Conservation (phyloP, 2,888 invertebrate genomes). For the Branchellion lobata region DNA sequence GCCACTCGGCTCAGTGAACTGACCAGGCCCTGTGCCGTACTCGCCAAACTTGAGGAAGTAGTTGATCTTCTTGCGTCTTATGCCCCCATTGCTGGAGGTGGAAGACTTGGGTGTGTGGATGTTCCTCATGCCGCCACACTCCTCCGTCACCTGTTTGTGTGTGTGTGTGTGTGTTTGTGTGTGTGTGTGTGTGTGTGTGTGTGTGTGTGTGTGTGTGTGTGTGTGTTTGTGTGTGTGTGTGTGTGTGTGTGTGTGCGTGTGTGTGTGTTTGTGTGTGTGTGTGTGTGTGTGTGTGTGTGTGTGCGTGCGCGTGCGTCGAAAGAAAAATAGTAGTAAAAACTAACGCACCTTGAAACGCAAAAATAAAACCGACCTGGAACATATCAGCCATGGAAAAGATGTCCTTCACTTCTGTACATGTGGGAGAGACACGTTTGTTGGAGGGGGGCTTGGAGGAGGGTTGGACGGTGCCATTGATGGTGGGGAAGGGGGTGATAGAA, state of each 20-base stretch:
- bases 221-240: too few species aligned
- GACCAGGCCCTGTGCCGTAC: slow-evolving; percentile 79
- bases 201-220: too few species aligned
- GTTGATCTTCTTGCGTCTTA: slow-evolving; percentile 8
- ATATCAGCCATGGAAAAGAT: slow-evolving; percentile 9
- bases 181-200: too few species aligned
- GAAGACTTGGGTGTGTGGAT: background rate
- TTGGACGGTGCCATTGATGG: background rate
- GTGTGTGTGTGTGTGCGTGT: too few species aligned
- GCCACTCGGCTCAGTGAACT: slow-evolving; percentile 99
- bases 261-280: too few species aligned
- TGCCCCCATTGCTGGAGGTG: background rate
- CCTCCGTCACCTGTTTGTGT: background rate
- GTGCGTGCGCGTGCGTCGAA: too few species aligned
- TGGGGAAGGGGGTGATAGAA: background rate
- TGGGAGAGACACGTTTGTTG: background rate
- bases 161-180: too few species aligned
- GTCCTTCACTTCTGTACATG: background rate
- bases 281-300: too few species aligned
- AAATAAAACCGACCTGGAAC: slow-evolving; percentile 8
- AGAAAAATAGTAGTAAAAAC: too few species aligned
- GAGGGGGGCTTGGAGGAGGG: background rate
- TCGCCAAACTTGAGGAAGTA: slow-evolving; percentile 82
- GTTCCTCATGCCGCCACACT: slow-evolving; percentile 3
- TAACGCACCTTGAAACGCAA: too few species aligned